Evolutionary conservation across 1,140 invertebrate genomes (phyloP).

Genomic region (Pollicipes pollicipes): DNA sequence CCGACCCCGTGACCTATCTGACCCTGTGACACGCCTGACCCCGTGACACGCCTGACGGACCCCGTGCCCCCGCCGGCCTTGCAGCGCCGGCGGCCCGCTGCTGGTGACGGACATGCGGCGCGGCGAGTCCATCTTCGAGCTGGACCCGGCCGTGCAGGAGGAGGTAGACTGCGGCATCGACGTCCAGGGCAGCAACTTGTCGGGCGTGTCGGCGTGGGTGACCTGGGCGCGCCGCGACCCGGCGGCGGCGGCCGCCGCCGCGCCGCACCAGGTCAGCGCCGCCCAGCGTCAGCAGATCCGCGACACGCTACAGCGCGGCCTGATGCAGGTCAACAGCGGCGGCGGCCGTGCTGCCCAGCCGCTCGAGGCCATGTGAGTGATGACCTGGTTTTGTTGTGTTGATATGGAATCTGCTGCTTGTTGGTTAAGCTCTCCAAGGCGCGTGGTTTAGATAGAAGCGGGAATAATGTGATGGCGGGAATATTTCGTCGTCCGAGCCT

Average conservation of each 20-base stretch:
- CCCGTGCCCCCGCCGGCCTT: too few relatives aligned
- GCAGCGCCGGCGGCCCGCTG: conserved; percentile 64
- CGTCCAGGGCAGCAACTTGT: conserved; percentile 66
- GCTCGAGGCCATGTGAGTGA: background rate
- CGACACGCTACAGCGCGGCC: conserved; percentile 15
- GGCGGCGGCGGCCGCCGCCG: background rate
- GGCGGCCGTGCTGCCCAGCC: background rate
- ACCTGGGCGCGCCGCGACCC: conserved; percentile 28
- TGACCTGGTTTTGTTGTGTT: too few relatives aligned
- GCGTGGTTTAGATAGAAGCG: too few relatives aligned
- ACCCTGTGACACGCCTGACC: too few relatives aligned
- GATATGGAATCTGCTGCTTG: too few relatives aligned
- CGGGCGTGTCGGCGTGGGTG: conserved; percentile 67
- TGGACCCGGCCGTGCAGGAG: conserved; percentile 51
- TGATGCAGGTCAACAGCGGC: conserved; percentile 11
- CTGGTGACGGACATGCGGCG: conserved; percentile 69
- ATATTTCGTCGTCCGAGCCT: too few relatives aligned
- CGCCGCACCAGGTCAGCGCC: background rate
- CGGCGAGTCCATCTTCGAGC: conserved; percentile 60
- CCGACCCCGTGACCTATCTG: too few relatives aligned
- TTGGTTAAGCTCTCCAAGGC: too few relatives aligned
- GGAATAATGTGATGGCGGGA: too few relatives aligned
- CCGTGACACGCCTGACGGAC: too few relatives aligned
- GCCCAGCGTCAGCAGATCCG: conserved; percentile 13
- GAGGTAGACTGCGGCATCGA: conserved; percentile 59